These are phyloP conservation scores for Aurelia coerulea DNA, from an alignment of 30 jellyfish, hydroid and myxozoan genomes.

Conservation along the genomic window DNA sequence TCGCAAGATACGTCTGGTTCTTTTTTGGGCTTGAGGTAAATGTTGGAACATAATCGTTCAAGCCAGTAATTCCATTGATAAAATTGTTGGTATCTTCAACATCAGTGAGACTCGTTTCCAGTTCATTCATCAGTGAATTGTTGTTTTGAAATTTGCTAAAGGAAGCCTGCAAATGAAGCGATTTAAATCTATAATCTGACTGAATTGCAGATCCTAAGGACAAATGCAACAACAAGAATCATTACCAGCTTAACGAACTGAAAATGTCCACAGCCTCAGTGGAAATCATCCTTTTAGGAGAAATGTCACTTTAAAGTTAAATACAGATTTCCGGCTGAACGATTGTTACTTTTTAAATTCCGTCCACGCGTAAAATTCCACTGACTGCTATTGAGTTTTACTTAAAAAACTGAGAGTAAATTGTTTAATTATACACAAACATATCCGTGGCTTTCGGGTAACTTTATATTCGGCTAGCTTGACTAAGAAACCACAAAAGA, in stretches of 20 bases:
- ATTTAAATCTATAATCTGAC: no score
- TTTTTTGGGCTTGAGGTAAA: constrained; percentile 50
- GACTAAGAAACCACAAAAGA: no score
- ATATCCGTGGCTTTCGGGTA: no score
- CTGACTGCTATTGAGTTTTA: no score
- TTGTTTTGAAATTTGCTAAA: constrained; percentile 33
- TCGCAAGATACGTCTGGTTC: neutral
- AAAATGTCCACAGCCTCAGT: neutral
- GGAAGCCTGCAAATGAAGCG: constrained; percentile 36
- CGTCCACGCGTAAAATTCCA: neutral
- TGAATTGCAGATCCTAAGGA: no score
- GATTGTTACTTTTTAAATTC: neutral
- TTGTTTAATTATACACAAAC: no score
- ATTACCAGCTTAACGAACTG: no score
- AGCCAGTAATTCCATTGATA: neutral
- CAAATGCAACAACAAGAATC: no score
- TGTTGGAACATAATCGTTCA: constrained; percentile 13
- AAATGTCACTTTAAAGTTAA: neutral
- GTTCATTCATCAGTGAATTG: constrained; percentile 85
- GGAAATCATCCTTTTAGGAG: neutral
- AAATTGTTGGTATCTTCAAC: constrained; percentile 4
- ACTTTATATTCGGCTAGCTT: no score
- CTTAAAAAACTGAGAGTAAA: no score
- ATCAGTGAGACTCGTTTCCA: constrained; percentile 83
- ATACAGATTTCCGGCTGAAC: neutral